These are phyloP conservation scores for Accipiter virgatus DNA, from an alignment of 2,113 vertebrate species.

Conservation along the genomic window DNA sequence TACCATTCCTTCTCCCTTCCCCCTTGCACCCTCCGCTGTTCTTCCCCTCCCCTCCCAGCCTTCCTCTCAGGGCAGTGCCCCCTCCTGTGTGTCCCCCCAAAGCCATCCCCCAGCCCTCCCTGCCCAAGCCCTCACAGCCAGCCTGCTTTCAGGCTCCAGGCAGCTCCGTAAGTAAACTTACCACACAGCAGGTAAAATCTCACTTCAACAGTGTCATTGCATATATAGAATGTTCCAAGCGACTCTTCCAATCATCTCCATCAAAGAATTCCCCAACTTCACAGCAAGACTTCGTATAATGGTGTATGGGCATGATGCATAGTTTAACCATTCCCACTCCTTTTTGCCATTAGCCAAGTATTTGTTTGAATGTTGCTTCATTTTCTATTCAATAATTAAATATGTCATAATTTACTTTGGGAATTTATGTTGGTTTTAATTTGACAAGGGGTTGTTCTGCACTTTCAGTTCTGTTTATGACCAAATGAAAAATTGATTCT, in stretches of 20 bases:
- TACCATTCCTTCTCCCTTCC: background rate
- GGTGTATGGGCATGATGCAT: background rate
- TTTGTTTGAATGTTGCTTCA: background rate
- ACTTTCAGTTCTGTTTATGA: background rate
- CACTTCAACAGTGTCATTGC: background rate
- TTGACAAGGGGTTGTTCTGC: background rate
- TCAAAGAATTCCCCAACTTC: background rate
- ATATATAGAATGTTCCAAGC: background rate
- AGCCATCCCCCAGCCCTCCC: background rate
- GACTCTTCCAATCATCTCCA: background rate
- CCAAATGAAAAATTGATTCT: background rate
- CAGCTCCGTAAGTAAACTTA: background rate
- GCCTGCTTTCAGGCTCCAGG: background rate
- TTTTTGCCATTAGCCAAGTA: background rate
- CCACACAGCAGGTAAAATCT: background rate
- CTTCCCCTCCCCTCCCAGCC: background rate
- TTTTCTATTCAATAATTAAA: background rate
- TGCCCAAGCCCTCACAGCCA: background rate
- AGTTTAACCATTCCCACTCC: background rate
- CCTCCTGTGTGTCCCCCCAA: too few relatives aligned
- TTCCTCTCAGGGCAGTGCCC: background rate
- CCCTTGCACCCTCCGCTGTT: background rate
- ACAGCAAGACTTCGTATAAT: background rate
- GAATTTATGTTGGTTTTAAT: background rate
- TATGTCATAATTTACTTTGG: background rate